phyloP scores from a whole-genome alignment of 2,797 vertebrate genomes.

The Gallirallus australis region DNA sequence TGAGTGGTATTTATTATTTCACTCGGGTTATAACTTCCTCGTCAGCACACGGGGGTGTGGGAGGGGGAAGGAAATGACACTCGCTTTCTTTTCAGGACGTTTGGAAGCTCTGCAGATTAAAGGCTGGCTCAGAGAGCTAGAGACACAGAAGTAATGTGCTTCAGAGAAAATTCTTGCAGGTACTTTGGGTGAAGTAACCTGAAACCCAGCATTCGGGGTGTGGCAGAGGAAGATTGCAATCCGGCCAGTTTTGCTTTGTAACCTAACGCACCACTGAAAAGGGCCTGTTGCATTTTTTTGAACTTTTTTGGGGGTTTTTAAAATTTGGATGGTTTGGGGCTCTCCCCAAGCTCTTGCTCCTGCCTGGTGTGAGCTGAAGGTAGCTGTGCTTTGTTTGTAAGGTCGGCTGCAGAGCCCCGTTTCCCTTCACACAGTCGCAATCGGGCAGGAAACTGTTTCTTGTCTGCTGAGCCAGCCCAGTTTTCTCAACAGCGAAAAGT shows the following conservation, averaged over 20 bases:
- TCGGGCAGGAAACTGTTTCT: slow-evolving; percentile 45
- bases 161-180: not conserved
- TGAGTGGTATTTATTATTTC: slow-evolving; percentile 27
- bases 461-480: not conserved
- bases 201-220: slow-evolving; percentile 5
- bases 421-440: not conserved
- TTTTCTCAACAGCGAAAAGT: not conserved
- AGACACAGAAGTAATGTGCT: rapidly evolving
- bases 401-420: not conserved
- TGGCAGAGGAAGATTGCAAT: slow-evolving; percentile 32
- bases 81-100: not conserved
- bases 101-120: not conserved
- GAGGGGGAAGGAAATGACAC: slow-evolving; percentile 25
- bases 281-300: not conserved
- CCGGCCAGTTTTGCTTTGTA: slow-evolving; percentile 20
- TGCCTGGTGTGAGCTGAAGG: not conserved
- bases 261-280: not conserved
- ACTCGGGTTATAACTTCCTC: slow-evolving; percentile 14
- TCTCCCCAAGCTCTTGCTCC: not conserved
- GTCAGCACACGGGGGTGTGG: rapidly evolving
- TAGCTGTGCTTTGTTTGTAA: not conserved
- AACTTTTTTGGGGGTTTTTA: not conserved
- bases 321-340: not conserved
- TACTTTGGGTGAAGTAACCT: not conserved
- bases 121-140: not conserved